Percentiles rank a stretch among this genome's conserved stretches.
phyloP scores from a whole-genome alignment of 2,888 invertebrate species.

The Xanthorhoe designata region DNA sequence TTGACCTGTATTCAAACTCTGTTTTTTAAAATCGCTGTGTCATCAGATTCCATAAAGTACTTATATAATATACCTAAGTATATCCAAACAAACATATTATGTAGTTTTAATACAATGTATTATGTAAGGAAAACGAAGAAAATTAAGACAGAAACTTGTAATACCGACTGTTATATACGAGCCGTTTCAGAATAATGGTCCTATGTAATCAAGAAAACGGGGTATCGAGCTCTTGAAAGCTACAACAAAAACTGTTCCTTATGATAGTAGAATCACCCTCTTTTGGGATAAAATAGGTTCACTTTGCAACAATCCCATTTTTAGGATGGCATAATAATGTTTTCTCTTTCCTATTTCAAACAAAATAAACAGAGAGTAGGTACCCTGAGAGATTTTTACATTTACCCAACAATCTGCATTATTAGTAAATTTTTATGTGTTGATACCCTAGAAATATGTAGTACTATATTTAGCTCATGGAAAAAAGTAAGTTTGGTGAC shows the following conservation, averaged over 20 bases:
- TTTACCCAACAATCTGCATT: no score
- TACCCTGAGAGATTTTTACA: no score
- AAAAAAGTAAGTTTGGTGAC: no score
- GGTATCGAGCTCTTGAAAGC: constrained; percentile 1
- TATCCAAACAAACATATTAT: no score
- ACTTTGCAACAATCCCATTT: neutral
- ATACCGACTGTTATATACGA: neutral
- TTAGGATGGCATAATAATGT: neutral
- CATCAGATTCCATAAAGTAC: no score
- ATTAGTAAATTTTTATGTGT: no score
- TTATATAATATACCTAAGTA: no score
- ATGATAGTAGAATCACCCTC: constrained; percentile 1
- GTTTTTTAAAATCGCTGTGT: no score
- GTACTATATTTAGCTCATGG: no score
- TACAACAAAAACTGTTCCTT: neutral
- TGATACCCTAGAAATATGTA: no score
- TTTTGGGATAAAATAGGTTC: neutral
- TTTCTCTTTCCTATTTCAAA: neutral
- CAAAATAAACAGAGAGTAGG: no score
- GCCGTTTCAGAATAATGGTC: neutral
- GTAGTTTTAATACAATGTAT: neutral
- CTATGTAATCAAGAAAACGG: neutral
- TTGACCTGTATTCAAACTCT: no score
- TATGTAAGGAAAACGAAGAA: neutral
- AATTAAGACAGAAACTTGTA: neutral